Evolutionary conservation across 2,113 vertebrate genomes (phyloP), one percentile per base, ranked within the genome.

Genomic region (Platanista minor): DNA sequence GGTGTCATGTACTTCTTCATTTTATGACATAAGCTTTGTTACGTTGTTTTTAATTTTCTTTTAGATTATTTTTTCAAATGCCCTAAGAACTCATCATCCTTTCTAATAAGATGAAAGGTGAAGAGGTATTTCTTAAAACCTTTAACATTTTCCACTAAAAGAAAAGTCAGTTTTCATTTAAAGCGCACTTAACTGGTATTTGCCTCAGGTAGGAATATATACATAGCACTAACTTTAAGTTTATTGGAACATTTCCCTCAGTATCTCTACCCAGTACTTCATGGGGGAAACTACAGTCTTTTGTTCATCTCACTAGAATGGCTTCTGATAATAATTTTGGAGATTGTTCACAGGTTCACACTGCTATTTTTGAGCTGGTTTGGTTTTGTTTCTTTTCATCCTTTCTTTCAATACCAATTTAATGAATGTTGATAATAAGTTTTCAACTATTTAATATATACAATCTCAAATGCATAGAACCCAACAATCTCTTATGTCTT

Each of bases 281-380:
- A 21, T 54, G 64, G 29, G 29, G 12, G 31, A 92, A 90, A 80
- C 20, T 54, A 52, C 7, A 69, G 39, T 87, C 82, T 95, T 95
- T 95, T 90, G 27, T 87, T 90, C 94, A 94, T 67, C 59, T 93
- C 13, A 31, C 13, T 84, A 83, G 25, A 96, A 92, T 92, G 27
- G 31, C 78, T 97, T 87, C 91, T 95, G 27, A 95, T 95, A 97
- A 95, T 90, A 93, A 78, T 31, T 95, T 96, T 61, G 43, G 41
- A 75, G 21, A 59, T 74, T 87, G 31, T 69, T 81, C 84, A 82
- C 14, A 86, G 29, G 36, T 81, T 97, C 14, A 77, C 31, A 41
- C 1, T 80, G 5, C 25, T 94, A 21, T 80, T 92, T 18, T 33
- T 83, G 17, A 88, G 27, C 12, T 97, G 78, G 5, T 62, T 86